phyloP scores from a whole-genome alignment of 2,888 invertebrate species.

The Leptinotarsa tumamoca region DNA sequence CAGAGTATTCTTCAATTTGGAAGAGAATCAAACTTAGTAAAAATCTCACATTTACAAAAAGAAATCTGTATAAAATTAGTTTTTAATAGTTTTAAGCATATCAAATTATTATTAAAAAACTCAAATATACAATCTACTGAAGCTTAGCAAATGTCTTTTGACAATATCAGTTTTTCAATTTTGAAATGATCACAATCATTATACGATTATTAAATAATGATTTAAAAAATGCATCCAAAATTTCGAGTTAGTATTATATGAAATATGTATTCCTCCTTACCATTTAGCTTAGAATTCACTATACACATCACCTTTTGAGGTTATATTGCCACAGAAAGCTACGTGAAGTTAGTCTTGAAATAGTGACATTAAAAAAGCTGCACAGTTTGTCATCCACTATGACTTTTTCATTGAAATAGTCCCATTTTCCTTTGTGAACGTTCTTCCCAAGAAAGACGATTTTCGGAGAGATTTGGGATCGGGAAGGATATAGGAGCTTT shows the following conservation, averaged over 20 bases:
- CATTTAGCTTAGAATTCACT: slow-evolving; percentile 24
- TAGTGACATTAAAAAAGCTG: slow-evolving; percentile 19
- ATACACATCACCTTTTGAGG: slow-evolving; percentile 13
- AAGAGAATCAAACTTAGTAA: not conserved
- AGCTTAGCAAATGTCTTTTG: not conserved
- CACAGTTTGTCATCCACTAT: slow-evolving; percentile 1
- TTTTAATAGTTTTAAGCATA: slow-evolving; percentile 17
- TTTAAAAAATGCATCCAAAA: slow-evolving; percentile 36
- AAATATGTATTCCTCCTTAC: slow-evolving; percentile 23
- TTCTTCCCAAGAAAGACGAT: not conserved
- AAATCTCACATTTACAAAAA: not conserved
- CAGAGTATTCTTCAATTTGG: slow-evolving; percentile 39
- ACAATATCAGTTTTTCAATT: too few relatives aligned
- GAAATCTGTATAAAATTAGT: not conserved
- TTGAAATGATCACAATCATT: not conserved
- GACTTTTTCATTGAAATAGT: slow-evolving; percentile 3
- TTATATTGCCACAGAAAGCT: slow-evolving; percentile 27
- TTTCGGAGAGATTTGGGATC: slow-evolving; percentile 19
- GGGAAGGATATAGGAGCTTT: slow-evolving; percentile 7
- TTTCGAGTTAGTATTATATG: slow-evolving; percentile 31
- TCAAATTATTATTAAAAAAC: not conserved
- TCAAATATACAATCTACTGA: slow-evolving; percentile 10
- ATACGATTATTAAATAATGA: not conserved
- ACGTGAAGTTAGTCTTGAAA: slow-evolving; percentile 10
- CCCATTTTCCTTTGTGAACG: slow-evolving; percentile 1